Evolutionary conservation across 2,888 invertebrate genomes (phyloP).

Genomic region (Stenoptilia bipunctidactyla): DNA sequence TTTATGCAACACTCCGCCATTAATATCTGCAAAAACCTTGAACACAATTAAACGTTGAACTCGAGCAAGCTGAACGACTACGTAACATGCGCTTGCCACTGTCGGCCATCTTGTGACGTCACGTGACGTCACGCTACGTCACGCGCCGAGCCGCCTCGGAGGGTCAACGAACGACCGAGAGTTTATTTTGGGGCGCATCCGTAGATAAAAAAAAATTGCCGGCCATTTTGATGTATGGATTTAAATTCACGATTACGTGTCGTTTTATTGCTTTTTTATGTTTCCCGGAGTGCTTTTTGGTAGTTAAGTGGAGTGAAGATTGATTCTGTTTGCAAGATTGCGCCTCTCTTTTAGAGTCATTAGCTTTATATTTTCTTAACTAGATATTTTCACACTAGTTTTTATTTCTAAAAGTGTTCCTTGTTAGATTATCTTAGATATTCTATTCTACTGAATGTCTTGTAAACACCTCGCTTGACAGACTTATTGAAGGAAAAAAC

Average conservation of each 20-base stretch:
- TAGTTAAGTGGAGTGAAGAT: background rate
- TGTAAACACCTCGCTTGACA: too few species aligned
- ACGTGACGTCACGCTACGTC: constrained; percentile 26
- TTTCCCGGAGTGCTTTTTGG: background rate
- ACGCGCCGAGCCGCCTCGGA: constrained; percentile 43
- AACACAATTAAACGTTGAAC: background rate
- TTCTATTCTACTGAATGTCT: too few species aligned
- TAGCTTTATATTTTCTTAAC: too few species aligned
- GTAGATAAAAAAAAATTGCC: too few species aligned
- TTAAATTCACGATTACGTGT: too few species aligned
- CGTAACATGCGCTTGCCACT: constrained; percentile 41
- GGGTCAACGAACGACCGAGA: constrained; percentile 61
- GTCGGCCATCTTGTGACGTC: constrained; percentile 38
- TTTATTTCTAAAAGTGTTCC: too few species aligned
- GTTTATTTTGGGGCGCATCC: constrained; percentile 54
- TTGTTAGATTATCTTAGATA: too few species aligned
- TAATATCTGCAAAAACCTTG: constrained; percentile 2
- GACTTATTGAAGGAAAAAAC: too few species aligned
- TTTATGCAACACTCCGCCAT: background rate
- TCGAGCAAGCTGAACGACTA: constrained; percentile 21
- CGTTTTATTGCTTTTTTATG: constrained; percentile 3
- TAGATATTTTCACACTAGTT: too few species aligned
- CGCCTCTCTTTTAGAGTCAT: too few species aligned
- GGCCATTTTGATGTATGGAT: too few species aligned
- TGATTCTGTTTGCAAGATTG: background rate